Base-by-base conservation (phyloP, 1,140 invertebrate genomes). In the Drosophila miranda region DNA sequence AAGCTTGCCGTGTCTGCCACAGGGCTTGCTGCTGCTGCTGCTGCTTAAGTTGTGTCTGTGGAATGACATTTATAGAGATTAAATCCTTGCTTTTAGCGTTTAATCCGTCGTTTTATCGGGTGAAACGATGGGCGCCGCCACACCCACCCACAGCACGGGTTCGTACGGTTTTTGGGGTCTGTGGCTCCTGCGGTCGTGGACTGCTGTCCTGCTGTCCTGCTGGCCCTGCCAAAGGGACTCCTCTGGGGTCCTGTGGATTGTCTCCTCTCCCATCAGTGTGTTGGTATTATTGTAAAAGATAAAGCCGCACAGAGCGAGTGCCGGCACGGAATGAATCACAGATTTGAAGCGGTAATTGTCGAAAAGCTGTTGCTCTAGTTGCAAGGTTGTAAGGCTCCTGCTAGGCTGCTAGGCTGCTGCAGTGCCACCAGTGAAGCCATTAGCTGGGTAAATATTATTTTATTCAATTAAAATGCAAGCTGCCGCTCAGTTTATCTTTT, bases 361-460 rank as follows among this genome's bases (percentile, higher is more conserved):
- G 57, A 19, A 30, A 30, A 74, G 60, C 57, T 60, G 53, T 51
- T 61, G 66, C 44, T 44, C 52, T 63, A 63, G 53, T 49, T 38
- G 53, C 34, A 38, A 38, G 72, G 26, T 7, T 30, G 28, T 8
- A 8, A 8, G 28, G 28, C 8, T 26, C 23, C 21, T 21, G 23
- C 23, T 23, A 23, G 23, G 4, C 23, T 38, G 49, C 11, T 13
- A 13, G 72, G 21, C 23, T 73, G 43, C 75, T 11, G 34, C 34
- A 38, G 34, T 11, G 11, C 34, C 1, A 9, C 11, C 11, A 26
- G 23, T 26, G 69, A 72, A 87, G 83, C 82, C 78, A 87, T 87
- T 87, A 87, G 82, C 83, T 48, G 59, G 57, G 71, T 64, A 87
- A 87, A 87, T 87, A 87, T 87, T 87, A 88, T 87, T 87, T 82